These are phyloP conservation scores for Caenorhabditis remanei DNA, from an alignment of 1,140 invertebrate genomes.

Conservation along the genomic window DNA sequence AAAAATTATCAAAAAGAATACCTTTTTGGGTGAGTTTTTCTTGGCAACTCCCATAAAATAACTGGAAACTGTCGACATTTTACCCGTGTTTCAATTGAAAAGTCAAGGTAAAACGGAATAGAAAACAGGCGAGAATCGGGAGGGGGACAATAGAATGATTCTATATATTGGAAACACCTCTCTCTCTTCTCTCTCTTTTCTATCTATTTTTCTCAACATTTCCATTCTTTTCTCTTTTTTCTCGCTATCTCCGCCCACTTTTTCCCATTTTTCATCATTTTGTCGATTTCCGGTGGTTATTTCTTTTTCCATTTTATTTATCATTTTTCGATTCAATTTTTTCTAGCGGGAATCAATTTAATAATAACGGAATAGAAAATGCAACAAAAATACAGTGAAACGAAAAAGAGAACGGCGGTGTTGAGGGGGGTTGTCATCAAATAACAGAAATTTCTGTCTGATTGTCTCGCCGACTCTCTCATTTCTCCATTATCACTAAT, in stretches of 20 bases:
- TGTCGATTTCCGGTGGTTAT: background rate
- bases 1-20: background rate
- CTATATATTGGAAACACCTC: conserved; percentile 22
- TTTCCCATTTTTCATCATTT: background rate
- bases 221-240: background rate
- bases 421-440: background rate
- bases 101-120: no score
- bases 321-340: background rate
- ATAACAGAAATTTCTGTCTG: conserved; percentile 13
- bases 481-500: conserved; percentile 30
- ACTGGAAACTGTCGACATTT: conserved; percentile 38
- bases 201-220: conserved; percentile 32
- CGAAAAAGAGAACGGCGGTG: background rate
- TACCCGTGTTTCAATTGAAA: background rate
- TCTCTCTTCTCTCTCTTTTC: background rate
- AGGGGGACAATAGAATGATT: background rate
- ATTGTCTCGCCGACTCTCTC: background rate
- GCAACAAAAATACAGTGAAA: background rate
- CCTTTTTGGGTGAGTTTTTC: background rate
- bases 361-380: background rate
- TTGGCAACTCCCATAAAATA: conserved; percentile 46
- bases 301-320: background rate
- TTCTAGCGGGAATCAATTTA: no score
- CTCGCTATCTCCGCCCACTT: background rate
- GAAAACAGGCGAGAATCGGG: no score